Evolutionary conservation across 2,888 invertebrate species (phyloP).

Genomic region (Melanostoma mellinum): DNA sequence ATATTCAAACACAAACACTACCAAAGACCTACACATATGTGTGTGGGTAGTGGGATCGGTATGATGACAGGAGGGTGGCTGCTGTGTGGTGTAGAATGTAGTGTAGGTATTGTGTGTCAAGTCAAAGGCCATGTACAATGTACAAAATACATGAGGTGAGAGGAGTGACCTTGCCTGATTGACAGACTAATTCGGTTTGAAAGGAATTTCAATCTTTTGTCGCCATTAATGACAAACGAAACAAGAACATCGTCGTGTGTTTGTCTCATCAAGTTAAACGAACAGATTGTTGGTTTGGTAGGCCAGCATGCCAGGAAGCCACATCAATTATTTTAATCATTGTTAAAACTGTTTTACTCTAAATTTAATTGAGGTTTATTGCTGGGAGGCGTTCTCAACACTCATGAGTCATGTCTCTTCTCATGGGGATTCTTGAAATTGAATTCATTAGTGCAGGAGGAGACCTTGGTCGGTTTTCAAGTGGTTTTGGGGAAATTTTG

Average conservation of each 20-base stretch:
- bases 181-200: constrained; percentile 51
- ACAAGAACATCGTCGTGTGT: background rate
- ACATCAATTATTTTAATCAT: constrained; percentile 51
- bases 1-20: background rate
- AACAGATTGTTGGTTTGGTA: constrained; percentile 5
- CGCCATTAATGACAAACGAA: constrained; percentile 35
- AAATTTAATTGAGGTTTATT: constrained; percentile 18
- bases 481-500: too few relatives aligned
- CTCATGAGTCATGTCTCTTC: too few relatives aligned
- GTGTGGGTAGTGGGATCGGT: background rate
- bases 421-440: too few relatives aligned
- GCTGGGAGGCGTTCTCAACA: too few relatives aligned
- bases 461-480: too few relatives aligned
- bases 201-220: constrained; percentile 58
- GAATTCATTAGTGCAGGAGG: too few relatives aligned
- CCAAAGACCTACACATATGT: background rate
- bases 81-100: constrained; percentile 1
- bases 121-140: constrained; percentile 37
- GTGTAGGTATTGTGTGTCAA: constrained; percentile 23
- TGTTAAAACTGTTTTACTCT: constrained; percentile 5
- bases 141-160: constrained; percentile 25
- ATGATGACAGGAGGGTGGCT: constrained; percentile 22
- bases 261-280: constrained; percentile 12
- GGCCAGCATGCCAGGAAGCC: constrained; percentile 49
- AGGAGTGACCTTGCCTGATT: constrained; percentile 66